These are phyloP conservation scores for Xenus cinereus DNA, from an alignment of 2,113 vertebrate species.

Conservation along the genomic window DNA sequence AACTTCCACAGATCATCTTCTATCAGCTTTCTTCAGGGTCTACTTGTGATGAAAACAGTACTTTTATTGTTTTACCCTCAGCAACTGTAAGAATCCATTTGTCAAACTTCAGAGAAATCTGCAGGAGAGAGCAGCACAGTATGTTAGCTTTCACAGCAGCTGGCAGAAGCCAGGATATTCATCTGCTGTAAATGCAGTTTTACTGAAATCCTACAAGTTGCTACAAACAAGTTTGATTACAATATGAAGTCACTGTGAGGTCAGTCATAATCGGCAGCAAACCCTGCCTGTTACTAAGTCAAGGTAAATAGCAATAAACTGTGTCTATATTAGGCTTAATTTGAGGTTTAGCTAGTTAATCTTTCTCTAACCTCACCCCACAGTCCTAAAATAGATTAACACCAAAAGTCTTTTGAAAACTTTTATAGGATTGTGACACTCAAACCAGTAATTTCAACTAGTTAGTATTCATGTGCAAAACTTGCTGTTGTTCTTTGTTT, in stretches of 20 bases:
- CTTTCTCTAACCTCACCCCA: neutral
- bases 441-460: neutral
- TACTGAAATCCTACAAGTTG: constrained; percentile 1
- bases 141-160: neutral
- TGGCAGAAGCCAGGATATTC: neutral
- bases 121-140: neutral
- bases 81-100: neutral
- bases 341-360: constrained; percentile 10
- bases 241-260: neutral
- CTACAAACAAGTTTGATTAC: neutral
- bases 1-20: neutral
- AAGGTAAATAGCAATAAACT: constrained; percentile 33
- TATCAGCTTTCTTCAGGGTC: neutral
- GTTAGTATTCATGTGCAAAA: neutral
- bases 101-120: neutral
- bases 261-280: neutral
- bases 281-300: neutral
- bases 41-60: neutral
- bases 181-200: neutral
- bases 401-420: neutral
- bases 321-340: neutral
- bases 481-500: neutral
- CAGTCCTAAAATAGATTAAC: neutral
- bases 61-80: neutral
- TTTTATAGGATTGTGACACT: neutral